Evolutionary conservation across 2,797 vertebrate genomes (phyloP).

Genomic region (Gorsachius magnificus): DNA sequence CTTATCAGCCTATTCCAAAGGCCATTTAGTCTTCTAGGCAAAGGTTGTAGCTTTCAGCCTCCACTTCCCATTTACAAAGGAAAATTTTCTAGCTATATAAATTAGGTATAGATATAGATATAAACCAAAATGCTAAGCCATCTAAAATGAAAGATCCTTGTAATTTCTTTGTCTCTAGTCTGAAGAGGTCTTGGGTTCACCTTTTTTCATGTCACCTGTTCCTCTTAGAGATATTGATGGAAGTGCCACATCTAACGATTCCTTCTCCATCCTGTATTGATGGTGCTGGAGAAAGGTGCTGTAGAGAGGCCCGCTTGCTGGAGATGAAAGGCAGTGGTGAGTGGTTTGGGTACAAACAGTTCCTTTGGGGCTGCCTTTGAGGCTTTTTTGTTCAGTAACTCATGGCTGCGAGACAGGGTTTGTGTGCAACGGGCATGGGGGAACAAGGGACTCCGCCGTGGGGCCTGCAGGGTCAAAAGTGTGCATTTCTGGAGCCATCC

Average conservation of each 20-base stretch:
- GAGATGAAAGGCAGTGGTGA: constrained; percentile 32
- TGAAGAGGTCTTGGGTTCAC: constrained; percentile 41
- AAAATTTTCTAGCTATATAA: constrained; percentile 35
- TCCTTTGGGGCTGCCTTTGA: background rate
- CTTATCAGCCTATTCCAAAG: constrained; percentile 39
- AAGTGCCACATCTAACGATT: constrained; percentile 49
- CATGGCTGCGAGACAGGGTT: background rate
- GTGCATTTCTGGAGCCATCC: background rate
- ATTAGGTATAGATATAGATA: constrained; percentile 35
- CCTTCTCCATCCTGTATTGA: constrained; percentile 50
- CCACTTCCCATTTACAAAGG: constrained; percentile 26
- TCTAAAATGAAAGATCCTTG: constrained; percentile 19
- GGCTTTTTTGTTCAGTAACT: background rate
- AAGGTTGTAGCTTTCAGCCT: constrained; percentile 58
- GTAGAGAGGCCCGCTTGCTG: background rate
- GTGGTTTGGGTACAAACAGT: background rate
- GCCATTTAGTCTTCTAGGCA: constrained; percentile 41
- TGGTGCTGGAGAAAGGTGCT: constrained; percentile 7
- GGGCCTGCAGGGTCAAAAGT: background rate
- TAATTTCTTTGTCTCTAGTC: constrained; percentile 53
- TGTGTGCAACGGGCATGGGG: background rate
- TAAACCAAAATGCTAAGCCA: constrained; percentile 44
- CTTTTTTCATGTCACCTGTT: constrained; percentile 39
- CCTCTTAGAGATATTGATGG: constrained; percentile 52
- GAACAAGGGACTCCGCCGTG: fast-evolving